Base-by-base conservation (phyloP, 2,888 invertebrate genomes). In the Pristionchus exspectatus region DNA sequence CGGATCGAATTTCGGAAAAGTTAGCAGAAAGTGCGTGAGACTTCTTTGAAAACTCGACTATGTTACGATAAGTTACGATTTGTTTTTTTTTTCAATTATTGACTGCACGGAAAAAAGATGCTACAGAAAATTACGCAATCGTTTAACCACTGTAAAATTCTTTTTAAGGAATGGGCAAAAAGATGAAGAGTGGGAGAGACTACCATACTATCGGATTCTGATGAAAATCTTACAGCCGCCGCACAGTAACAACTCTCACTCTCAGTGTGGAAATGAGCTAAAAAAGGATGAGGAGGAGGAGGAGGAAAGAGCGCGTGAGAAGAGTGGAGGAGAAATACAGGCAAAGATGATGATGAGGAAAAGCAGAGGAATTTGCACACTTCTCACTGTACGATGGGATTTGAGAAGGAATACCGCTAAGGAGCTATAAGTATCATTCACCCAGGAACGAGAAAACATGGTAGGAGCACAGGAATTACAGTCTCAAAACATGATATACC, bases 21-120 rank as follows among this genome's bases (percentile, higher is more conserved):
- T 69, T 30, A 69, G 69, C 30, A 69, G 38, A 74, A 74, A 74
- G 74, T 74, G 74, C 74, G 38, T 74, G 74, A 74, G 74, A 74
- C 30, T 24, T n/a, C 63, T n/a, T 63, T 9, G 63, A 50, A 50
- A 50, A 50, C 44, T 50, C 44, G 44, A 50, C 9, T 9, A 12
- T 3, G 44, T 7, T 10, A 50, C 44, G 44, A 50, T 50, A 50
- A 50, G 10, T 7, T 50, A 10, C 44, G 0, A 12, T 50, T 50
- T 50, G 44, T 9, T 50, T 50, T 44, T 9, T 44, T 9, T 44
- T 10, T 50, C 44, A 50, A 50, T 50, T 50, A 50, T 10, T 9
- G 44, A 50, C 7, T 9, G 44, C 10, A 38, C 5, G 2, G 38
- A 38, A 38, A 50, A 50, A 12, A 50, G 9, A 10, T 50, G 44